Conservation (phyloP, 2,888 invertebrate genomes). For the Aphrophora alni region DNA sequence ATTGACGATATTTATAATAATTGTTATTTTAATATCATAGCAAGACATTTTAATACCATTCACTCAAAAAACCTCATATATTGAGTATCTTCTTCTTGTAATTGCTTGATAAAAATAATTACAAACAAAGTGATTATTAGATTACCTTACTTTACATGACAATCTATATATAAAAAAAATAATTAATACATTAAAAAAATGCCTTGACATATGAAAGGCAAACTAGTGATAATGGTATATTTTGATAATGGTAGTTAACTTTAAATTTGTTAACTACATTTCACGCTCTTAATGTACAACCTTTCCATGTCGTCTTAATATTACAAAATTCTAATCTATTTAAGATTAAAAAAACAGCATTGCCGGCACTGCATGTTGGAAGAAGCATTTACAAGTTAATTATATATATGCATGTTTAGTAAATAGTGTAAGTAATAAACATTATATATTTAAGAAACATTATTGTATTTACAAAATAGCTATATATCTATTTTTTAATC, state of each 20-base stretch:
- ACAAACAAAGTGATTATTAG: not conserved
- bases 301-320: conserved; percentile 27
- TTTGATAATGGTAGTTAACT: conserved; percentile 9
- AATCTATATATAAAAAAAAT: not conserved
- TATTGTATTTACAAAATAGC: conserved; percentile 44
- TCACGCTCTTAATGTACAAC: not conserved
- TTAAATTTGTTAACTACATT: not conserved
- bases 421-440: conserved; percentile 41
- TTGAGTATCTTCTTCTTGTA: not conserved
- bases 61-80: not conserved
- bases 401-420: conserved; percentile 42
- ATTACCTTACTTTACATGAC: not conserved
- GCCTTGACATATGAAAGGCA: conserved; percentile 35
- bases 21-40: not conserved
- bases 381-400: conserved; percentile 48
- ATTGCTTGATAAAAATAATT: not conserved
- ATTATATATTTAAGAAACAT: conserved; percentile 37
- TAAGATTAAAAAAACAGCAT: conserved; percentile 48
- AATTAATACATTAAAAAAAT: conserved; percentile 25
- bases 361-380: conserved; percentile 49
- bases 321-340: conserved; percentile 49
- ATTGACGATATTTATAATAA: no score
- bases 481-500: conserved; percentile 29
- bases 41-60: not conserved
- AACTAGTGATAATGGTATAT: conserved; percentile 38